phyloP scores from a whole-genome alignment of 2,113 vertebrate genomes.

The Asarcornis scutulata region DNA sequence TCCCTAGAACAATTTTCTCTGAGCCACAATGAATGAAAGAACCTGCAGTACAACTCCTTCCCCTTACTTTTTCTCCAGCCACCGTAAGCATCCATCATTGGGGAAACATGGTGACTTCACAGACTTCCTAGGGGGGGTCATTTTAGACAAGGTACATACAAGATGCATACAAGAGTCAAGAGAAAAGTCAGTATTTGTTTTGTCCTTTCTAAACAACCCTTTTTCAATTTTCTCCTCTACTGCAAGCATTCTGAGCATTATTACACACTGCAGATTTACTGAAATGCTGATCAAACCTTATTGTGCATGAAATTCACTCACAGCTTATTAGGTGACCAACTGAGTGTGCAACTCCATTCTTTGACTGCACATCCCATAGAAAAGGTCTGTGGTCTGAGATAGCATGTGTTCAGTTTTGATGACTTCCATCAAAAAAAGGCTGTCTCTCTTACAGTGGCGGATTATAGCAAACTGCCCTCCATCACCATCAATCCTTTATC shows the following conservation, averaged over 20 bases:
- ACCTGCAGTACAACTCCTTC: background rate
- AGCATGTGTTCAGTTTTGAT: background rate
- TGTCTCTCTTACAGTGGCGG: background rate
- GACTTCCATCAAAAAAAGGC: background rate
- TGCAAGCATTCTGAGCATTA: background rate
- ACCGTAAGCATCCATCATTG: background rate
- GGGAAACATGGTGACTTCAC: background rate
- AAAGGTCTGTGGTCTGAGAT: background rate
- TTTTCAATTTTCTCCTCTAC: background rate
- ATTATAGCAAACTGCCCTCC: background rate
- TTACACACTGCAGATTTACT: background rate
- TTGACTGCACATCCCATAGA: background rate
- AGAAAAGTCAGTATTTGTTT: background rate
- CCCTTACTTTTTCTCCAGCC: background rate
- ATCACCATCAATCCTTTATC: background rate
- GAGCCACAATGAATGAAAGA: background rate
- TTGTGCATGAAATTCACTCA: conserved; percentile 25
- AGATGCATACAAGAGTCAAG: background rate
- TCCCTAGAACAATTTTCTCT: background rate
- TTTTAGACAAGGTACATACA: background rate
- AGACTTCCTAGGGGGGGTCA: background rate
- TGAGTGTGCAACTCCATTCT: background rate
- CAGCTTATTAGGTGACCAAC: background rate
- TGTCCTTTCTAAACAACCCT: background rate
- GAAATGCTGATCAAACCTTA: conserved; percentile 34